Percentiles rank a stretch among this genome's conserved stretches.
Evolutionary conservation across 2,888 invertebrate genomes (phyloP).

Genomic region (Operophtera brumata): DNA sequence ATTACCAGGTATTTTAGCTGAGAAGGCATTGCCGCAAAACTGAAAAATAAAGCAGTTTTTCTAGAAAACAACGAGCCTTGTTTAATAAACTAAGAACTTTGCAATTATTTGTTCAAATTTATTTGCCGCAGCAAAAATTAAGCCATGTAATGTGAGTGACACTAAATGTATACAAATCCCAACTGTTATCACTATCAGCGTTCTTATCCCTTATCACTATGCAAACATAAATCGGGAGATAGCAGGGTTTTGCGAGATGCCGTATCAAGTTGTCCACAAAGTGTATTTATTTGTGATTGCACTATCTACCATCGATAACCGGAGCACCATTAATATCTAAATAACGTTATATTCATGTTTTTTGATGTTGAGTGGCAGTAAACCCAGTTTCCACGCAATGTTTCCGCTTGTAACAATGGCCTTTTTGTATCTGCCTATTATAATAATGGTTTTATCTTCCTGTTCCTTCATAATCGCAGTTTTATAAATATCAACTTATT

Average conservation of each 20-base stretch:
- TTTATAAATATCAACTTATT: too few species aligned
- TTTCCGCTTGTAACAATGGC: too few species aligned
- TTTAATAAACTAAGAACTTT: not conserved
- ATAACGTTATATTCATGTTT: constrained; percentile 21
- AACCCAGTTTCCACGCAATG: too few species aligned
- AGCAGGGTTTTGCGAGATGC: constrained; percentile 62
- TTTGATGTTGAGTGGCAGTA: too few species aligned
- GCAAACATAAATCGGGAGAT: constrained; percentile 62
- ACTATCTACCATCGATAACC: constrained; percentile 54
- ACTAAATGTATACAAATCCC: constrained; percentile 60
- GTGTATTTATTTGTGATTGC: constrained; percentile 66
- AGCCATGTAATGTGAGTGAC: constrained; percentile 30
- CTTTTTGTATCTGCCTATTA: too few species aligned
- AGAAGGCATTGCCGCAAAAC: too few species aligned
- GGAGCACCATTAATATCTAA: constrained; percentile 37
- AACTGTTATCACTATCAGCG: constrained; percentile 57
- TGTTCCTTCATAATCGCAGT: too few species aligned
- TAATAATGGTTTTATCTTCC: too few species aligned
- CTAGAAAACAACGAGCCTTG: too few species aligned
- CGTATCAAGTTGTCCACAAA: constrained; percentile 56
- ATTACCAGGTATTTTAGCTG: too few species aligned
- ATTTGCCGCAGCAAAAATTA: constrained; percentile 23
- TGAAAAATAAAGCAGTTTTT: too few species aligned
- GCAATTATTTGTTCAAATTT: constrained; percentile 15
- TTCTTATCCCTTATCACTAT: constrained; percentile 53